A percentile compares a stretch with the other conserved stretches of the same genome.
These are phyloP conservation scores for Crotophaga sulcirostris DNA, from an alignment of 2,113 vertebrate species.

Conservation along the genomic window DNA sequence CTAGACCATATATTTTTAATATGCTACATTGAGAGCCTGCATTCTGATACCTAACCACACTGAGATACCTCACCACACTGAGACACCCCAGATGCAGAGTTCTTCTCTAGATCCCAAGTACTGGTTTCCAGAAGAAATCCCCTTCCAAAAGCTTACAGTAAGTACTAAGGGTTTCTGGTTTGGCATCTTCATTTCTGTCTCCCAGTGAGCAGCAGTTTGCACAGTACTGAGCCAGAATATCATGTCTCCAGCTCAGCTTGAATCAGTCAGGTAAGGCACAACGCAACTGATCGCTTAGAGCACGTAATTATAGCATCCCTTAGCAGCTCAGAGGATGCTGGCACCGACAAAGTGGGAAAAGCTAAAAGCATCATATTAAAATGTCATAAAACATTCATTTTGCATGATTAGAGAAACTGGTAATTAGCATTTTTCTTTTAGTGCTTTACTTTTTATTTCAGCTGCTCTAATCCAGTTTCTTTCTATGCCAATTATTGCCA, in stretches of 20 bases:
- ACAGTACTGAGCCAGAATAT: background rate
- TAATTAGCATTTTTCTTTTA: conserved; percentile 58
- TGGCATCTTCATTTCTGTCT: background rate
- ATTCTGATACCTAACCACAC: background rate
- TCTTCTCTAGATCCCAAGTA: background rate
- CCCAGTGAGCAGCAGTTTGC: background rate
- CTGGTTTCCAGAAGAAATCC: background rate
- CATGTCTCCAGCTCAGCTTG: background rate
- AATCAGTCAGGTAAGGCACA: conserved; percentile 53
- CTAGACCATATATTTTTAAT: background rate
- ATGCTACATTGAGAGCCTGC: background rate
- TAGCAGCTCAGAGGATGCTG: conserved; percentile 47
- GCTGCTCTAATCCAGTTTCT: conserved; percentile 18
- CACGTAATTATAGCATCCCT: conserved; percentile 38
- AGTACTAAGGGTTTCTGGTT: background rate
- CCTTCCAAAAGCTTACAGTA: background rate
- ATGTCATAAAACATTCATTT: conserved; percentile 64
- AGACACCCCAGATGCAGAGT: background rate
- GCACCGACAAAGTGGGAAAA: conserved; percentile 34
- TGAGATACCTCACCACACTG: background rate
- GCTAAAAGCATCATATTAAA: conserved; percentile 53
- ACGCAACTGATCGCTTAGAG: background rate
- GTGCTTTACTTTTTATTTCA: conserved; percentile 27
- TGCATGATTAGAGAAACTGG: background rate
- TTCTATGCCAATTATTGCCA: conserved; percentile 35